Conservation (phyloP, 2,797 vertebrate genomes). For the Phyllotis vaccarum region DNA sequence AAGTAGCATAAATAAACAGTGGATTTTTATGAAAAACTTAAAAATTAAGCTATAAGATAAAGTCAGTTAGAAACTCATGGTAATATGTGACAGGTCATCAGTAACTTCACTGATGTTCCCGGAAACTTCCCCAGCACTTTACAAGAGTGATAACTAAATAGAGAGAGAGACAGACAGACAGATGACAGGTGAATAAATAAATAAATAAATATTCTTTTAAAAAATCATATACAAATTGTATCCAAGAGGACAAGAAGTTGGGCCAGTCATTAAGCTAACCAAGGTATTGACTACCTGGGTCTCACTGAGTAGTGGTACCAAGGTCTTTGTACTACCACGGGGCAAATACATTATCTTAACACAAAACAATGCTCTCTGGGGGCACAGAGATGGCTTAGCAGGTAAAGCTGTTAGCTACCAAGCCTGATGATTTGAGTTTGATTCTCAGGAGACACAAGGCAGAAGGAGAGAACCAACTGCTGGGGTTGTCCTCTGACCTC, state of each 20-base stretch:
- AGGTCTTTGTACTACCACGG: background rate
- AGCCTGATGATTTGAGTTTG: background rate
- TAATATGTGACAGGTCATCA: background rate
- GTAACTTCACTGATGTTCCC: conserved; percentile 6
- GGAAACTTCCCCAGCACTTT: conserved; percentile 19
- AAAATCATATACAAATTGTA: background rate
- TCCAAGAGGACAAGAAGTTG: background rate
- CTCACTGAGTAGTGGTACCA: background rate
- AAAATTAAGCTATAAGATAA: conserved; percentile 36
- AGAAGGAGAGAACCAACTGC: no score
- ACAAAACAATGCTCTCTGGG: background rate
- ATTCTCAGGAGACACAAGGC: background rate
- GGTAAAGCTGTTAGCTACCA: background rate
- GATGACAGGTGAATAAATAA: background rate
- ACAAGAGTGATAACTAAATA: background rate
- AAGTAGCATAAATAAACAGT: conserved; percentile 29
- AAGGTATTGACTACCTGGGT: background rate
- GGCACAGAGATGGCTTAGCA: background rate
- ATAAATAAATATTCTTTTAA: background rate
- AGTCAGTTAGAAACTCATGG: conserved; percentile 28
- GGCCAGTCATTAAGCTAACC: background rate
- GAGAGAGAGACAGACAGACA: background rate
- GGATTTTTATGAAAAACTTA: background rate
- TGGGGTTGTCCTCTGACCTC: no score
- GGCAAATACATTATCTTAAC: background rate